Percentiles rank a stretch among this genome's conserved stretches.
These are phyloP conservation scores for Prunella himalayana DNA, from an alignment of 2,113 vertebrate genomes.

Conservation along the genomic window DNA sequence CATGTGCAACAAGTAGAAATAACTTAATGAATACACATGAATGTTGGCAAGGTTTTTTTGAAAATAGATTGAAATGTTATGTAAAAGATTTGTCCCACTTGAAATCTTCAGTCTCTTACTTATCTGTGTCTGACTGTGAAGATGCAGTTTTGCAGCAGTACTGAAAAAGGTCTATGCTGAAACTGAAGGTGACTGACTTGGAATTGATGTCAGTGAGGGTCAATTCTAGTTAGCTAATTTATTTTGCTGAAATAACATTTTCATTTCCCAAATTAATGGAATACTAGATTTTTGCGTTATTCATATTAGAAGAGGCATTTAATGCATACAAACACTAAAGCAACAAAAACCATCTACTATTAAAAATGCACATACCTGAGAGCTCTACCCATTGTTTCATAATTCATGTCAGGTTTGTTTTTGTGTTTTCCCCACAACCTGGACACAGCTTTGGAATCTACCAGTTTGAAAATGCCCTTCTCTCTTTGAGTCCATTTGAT, in stretches of 20 bases:
- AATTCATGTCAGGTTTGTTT: constrained; percentile 99
- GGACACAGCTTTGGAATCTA: constrained; percentile 96
- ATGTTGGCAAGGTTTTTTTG: accelerated
- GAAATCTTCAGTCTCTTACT: background rate
- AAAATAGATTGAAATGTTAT: background rate
- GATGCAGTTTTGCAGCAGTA: background rate
- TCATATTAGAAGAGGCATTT: background rate
- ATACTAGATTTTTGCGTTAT: background rate
- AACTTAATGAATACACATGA: background rate
- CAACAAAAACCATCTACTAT: background rate
- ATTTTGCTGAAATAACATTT: background rate
- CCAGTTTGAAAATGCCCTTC: constrained; percentile 95
- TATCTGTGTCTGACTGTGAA: background rate
- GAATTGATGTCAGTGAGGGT: background rate
- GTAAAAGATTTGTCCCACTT: background rate
- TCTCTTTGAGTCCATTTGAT: constrained; percentile 97
- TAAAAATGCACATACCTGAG: constrained; percentile 81
- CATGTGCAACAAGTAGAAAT: background rate
- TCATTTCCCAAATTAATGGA: background rate
- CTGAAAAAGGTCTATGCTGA: background rate
- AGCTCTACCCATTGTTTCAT: constrained; percentile 98
- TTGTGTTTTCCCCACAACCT: constrained; percentile 96
- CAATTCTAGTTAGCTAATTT: background rate
- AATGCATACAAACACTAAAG: background rate
- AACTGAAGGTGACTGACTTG: background rate